Percentiles rank a stretch among this genome's conserved stretches.
phyloP scores from a whole-genome alignment of 2,113 vertebrate species.

The Oxyruncus cristatus region DNA sequence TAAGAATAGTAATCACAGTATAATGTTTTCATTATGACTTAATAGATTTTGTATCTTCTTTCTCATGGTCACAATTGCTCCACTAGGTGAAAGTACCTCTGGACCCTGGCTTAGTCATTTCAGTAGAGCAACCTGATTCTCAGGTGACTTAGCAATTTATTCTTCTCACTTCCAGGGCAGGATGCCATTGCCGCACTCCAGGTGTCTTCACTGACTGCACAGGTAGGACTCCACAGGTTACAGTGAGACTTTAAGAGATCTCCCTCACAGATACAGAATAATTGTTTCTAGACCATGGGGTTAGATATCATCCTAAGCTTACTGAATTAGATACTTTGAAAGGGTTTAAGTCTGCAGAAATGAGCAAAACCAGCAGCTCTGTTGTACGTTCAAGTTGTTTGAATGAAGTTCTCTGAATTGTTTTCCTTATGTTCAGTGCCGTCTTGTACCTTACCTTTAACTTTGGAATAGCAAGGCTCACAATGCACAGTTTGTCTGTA shows the following conservation, averaged over 20 bases:
- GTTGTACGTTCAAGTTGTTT: background rate
- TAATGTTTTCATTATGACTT: background rate
- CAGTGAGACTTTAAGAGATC: background rate
- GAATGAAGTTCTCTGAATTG: background rate
- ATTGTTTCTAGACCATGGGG: background rate
- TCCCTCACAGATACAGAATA: background rate
- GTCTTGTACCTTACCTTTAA: constrained; percentile 81
- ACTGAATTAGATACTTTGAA: background rate
- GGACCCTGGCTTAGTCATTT: background rate
- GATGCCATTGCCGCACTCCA: background rate
- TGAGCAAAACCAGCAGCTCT: background rate
- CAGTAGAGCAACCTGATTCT: background rate
- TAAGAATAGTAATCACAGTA: background rate
- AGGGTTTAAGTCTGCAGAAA: background rate
- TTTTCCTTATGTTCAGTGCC: background rate
- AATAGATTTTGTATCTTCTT: background rate
- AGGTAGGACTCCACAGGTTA: background rate
- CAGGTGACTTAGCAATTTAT: background rate
- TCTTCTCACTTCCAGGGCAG: background rate
- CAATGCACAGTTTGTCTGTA: constrained; percentile 89
- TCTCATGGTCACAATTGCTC: background rate
- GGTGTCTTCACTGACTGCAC: background rate
- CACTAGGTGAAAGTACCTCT: background rate
- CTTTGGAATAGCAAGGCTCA: constrained; percentile 86
- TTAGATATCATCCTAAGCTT: background rate